These are phyloP conservation scores for Coranthus polyacanthus DNA, from an alignment of 2,797 vertebrate species.

Conservation along the genomic window DNA sequence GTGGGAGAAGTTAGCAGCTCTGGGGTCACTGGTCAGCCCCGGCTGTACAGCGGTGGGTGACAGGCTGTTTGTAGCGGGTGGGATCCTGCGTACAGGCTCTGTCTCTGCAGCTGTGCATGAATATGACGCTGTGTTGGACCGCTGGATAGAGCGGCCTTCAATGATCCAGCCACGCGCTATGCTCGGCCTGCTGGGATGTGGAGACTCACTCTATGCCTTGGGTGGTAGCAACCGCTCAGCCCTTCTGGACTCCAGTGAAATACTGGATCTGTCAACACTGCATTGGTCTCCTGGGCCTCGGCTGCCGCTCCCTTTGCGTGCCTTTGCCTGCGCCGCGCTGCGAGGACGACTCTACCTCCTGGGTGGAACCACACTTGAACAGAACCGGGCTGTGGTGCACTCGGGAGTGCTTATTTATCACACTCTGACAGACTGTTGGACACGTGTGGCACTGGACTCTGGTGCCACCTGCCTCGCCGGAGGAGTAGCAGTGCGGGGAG, in stretches of 20 bases:
- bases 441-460: slow-evolving; percentile 82
- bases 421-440: slow-evolving; percentile 84
- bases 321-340: slow-evolving; percentile 83
- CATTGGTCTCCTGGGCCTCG: slow-evolving; percentile 77
- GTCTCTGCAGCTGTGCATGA: slow-evolving; percentile 86
- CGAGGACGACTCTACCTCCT: slow-evolving; percentile 86
- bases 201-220: slow-evolving; percentile 83
- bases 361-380: slow-evolving; percentile 85
- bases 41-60: slow-evolving; percentile 85
- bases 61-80: slow-evolving; percentile 86
- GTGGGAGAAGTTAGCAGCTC: slow-evolving; percentile 87
- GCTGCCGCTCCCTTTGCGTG: slow-evolving; percentile 84
- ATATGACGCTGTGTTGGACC: slow-evolving; percentile 84
- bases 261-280: slow-evolving; percentile 78
- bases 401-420: slow-evolving; percentile 89
- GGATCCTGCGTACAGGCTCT: slow-evolving; percentile 83
- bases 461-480: slow-evolving; percentile 87
- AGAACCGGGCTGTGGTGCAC: slow-evolving; percentile 85
- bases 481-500: slow-evolving; percentile 86
- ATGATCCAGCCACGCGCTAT: slow-evolving; percentile 86
- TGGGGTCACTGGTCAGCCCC: slow-evolving; percentile 86
- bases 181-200: slow-evolving; percentile 86
- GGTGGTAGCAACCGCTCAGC: slow-evolving; percentile 86
- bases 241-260: slow-evolving; percentile 86
- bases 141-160: slow-evolving; percentile 83